Evolutionary conservation across 2,797 vertebrate species (phyloP), one percentile per base, ranked within the genome.

Genomic region (Leucoraja ocellata): DNA sequence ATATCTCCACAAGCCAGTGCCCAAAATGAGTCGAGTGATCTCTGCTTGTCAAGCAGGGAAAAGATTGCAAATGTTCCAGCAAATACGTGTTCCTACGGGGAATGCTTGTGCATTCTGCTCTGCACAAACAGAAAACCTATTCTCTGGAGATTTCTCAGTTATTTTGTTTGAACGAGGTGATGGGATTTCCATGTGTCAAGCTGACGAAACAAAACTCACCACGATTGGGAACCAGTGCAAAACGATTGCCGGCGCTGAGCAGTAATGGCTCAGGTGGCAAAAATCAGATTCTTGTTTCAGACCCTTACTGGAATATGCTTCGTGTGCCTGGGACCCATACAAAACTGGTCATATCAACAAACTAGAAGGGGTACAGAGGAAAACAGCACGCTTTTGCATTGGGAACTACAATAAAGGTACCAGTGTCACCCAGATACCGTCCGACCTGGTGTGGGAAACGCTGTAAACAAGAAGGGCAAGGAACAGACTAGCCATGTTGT

Each of bases 121-220:
- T 36, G 61, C n/a, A 68, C 61, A 36, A 88, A 88, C 84, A 68
- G 84, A 88, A 88, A 88, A 68, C 21, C 84, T 36, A 88, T 68
- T 88, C 84, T 88, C 61, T 32, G 84, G 84, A 88, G 83, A 86
- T 10, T 79, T 79, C 77, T 78, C 36, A 79, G 78, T 79, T 79
- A 79, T 61, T 32, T 63, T 28, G 58, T 63, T 65, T 88, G 61
- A 65, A 88, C 21, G 84, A 3, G 63, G 84, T 68, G 84, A 88
- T 88, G 63, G 84, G 63, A 88, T 68, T 88, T 88, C 84, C 84
- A 88, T 68, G 61, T 88, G 61, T 68, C 61, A 68, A 68, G 63
- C 63, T 88, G 63, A 21, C 28, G 18, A 68, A 88, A 88, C 63
- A 68, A 88, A 88, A 88, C 21, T 68, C 63, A 68, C 61, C 9